These are phyloP conservation scores for Indri indri DNA, from an alignment of 2,113 vertebrate species.

Conservation along the genomic window DNA sequence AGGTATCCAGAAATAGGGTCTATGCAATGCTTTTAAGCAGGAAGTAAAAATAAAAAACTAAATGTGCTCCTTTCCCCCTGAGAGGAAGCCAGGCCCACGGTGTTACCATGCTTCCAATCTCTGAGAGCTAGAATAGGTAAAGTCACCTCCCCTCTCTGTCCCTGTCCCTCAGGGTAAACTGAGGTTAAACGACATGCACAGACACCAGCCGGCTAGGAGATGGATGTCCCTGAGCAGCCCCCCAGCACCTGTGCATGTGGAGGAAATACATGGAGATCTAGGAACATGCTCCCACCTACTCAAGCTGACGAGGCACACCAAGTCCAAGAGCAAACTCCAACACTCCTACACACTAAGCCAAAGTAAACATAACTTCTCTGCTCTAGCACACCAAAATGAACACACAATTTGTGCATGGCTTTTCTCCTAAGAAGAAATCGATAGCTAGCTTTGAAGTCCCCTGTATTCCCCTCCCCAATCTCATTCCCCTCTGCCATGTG, in stretches of 20 bases:
- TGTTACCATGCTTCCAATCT: neutral
- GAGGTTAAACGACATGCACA: neutral
- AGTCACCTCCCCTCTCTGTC: neutral
- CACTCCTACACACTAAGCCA: neutral
- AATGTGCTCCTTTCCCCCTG: neutral
- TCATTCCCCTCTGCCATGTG: too few relatives aligned
- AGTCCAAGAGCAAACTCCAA: slow-evolving; percentile 53
- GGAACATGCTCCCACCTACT: neutral
- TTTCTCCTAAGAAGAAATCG: neutral
- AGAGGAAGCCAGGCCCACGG: neutral
- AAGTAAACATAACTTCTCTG: slow-evolving; percentile 34
- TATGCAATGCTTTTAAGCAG: neutral
- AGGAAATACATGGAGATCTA: neutral
- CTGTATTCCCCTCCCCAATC: neutral
- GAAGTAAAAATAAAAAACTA: neutral
- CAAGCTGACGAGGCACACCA: neutral
- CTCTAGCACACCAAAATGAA: slow-evolving; percentile 2
- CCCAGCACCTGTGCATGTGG: neutral
- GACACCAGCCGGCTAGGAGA: neutral
- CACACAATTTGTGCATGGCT: neutral
- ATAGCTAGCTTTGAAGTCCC: neutral
- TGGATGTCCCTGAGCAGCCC: neutral
- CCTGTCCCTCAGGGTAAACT: neutral
- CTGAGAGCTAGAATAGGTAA: neutral
- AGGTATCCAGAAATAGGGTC: neutral